Evolutionary conservation across 2,888 invertebrate genomes (phyloP).

Genomic region (Empis stercorea): DNA sequence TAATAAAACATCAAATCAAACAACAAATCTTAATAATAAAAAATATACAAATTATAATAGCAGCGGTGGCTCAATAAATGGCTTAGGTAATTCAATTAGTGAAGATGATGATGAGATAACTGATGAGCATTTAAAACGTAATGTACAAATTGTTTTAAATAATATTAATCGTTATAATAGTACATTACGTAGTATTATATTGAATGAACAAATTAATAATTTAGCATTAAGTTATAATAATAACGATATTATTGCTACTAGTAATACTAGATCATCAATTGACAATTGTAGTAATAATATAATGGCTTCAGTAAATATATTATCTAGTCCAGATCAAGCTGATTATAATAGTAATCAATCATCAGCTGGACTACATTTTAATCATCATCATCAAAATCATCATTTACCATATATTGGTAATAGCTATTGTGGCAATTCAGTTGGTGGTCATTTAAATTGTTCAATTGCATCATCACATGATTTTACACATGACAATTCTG

Average conservation of each 20-base stretch:
- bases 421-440: slow-evolving; percentile 10
- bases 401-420: slow-evolving; percentile 15
- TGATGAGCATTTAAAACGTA: slow-evolving; percentile 35
- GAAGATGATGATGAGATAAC: slow-evolving; percentile 30
- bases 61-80: slow-evolving; percentile 7
- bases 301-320: slow-evolving; percentile 21
- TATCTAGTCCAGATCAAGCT: slow-evolving; percentile 19
- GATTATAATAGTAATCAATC: slow-evolving; percentile 18
- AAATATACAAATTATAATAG: slow-evolving; percentile 6
- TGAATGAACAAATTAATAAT: slow-evolving; percentile 31
- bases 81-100: not conserved
- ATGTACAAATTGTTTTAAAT: slow-evolving; percentile 36
- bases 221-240: slow-evolving; percentile 20
- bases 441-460: slow-evolving; percentile 29
- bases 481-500: slow-evolving; percentile 74
- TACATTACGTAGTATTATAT: slow-evolving; percentile 33
- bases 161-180: slow-evolving; percentile 36
- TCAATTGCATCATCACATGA: slow-evolving; percentile 41
- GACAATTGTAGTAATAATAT: slow-evolving; percentile 1
- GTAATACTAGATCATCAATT: not conserved
- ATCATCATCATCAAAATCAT: slow-evolving; percentile 19
- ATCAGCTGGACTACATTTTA: slow-evolving; percentile 12
- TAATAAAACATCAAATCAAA: too few relatives aligned
- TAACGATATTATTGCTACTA: slow-evolving; percentile 10
- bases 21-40: too few relatives aligned